Conservation (phyloP, 2,888 invertebrate species). For the Clepsis dumicolana region DNA sequence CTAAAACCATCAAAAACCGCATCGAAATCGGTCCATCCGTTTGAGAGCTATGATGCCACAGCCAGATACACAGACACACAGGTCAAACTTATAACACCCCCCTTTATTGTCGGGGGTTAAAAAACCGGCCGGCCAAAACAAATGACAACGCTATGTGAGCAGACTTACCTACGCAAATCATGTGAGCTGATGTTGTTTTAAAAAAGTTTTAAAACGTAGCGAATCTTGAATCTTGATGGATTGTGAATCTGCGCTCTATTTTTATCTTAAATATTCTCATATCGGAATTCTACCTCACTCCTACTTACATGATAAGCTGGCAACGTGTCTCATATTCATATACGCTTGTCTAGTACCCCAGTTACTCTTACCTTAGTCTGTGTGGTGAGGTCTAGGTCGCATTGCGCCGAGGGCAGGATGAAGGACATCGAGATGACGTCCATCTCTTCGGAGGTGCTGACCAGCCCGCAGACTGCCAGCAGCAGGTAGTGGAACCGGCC, state of each 20-base stretch:
- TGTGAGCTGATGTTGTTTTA: background rate
- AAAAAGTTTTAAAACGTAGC: background rate
- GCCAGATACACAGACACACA: too few species aligned
- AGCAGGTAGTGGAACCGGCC: constrained; percentile 96
- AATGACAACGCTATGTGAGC: background rate
- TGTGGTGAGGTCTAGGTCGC: constrained; percentile 95
- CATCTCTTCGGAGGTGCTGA: constrained; percentile 98
- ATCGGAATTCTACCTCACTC: too few species aligned
- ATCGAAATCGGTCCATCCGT: too few species aligned
- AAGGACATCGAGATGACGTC: constrained; percentile 98
- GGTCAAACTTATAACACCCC: too few species aligned
- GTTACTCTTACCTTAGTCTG: constrained; percentile 91
- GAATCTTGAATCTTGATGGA: background rate
- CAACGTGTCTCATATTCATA: too few species aligned
- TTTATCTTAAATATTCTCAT: background rate
- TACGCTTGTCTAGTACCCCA: too few species aligned
- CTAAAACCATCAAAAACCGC: too few species aligned
- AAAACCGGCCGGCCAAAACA: too few species aligned
- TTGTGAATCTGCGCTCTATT: background rate
- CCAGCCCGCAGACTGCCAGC: constrained; percentile 96
- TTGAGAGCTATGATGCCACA: too few species aligned
- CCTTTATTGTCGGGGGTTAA: too few species aligned
- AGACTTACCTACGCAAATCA: background rate
- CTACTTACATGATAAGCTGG: too few species aligned
- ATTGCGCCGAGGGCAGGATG: constrained; percentile 96